Conservation (phyloP, 2,888 invertebrate genomes). For the Drosophila mimica region DNA sequence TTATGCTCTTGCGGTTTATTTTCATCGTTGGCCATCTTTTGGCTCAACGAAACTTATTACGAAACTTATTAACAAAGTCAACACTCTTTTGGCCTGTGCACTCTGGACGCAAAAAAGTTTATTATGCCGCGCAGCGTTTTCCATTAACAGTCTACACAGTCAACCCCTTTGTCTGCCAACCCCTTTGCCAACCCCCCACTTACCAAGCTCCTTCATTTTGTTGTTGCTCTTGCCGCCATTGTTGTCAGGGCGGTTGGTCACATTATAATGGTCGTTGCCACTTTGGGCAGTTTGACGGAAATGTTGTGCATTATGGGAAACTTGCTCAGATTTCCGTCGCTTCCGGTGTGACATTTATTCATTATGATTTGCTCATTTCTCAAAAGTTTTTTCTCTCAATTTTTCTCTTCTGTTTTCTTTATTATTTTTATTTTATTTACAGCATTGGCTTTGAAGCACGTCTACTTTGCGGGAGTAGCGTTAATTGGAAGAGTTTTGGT, state of each 20-base stretch:
- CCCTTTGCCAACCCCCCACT: constrained; percentile 12
- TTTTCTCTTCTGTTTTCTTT: not conserved
- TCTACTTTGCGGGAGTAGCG: constrained; percentile 18
- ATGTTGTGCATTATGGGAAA: constrained; percentile 64
- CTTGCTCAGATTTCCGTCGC: constrained; percentile 68
- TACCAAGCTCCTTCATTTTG: not conserved
- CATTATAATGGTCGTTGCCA: constrained; percentile 43
- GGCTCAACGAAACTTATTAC: constrained; percentile 69
- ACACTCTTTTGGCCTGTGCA: constrained; percentile 60
- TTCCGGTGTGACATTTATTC: constrained; percentile 81
- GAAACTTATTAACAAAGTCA: constrained; percentile 81
- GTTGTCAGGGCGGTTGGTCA: constrained; percentile 25
- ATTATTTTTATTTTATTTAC: not conserved
- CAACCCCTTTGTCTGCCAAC: constrained; percentile 5
- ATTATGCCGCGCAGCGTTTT: constrained; percentile 72
- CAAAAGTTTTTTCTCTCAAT: constrained; percentile 24
- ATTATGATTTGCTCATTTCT: constrained; percentile 78
- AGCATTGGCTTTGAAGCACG: not conserved
- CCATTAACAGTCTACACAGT: constrained; percentile 55
- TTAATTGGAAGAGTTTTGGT: constrained; percentile 66
- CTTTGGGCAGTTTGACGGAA: constrained; percentile 65
- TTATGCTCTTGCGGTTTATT: constrained; percentile 66
- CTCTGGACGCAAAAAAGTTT: constrained; percentile 60
- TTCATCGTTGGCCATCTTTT: constrained; percentile 49
- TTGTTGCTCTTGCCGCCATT: constrained; percentile 13